These are phyloP conservation scores for Entomyzon cyanotis DNA, from an alignment of 2,113 vertebrate genomes.

Conservation along the genomic window DNA sequence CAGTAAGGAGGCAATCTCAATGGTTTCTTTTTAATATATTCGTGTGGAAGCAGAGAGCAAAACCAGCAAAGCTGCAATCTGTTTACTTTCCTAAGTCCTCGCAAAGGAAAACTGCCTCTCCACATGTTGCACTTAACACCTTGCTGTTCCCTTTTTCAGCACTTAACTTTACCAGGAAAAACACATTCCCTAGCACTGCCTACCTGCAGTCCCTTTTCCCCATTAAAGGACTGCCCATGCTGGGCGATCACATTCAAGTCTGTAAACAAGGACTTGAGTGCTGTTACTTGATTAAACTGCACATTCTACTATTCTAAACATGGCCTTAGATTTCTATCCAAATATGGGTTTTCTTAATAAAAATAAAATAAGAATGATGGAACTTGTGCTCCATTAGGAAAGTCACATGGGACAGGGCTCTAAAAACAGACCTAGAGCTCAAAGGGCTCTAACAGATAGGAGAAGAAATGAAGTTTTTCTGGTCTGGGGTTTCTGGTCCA, in stretches of 20 bases:
- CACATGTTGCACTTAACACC: background rate
- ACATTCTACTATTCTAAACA: background rate
- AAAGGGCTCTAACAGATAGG: background rate
- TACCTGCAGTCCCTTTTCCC: background rate
- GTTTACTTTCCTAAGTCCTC: background rate
- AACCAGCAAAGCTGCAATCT: background rate
- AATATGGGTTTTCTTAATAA: fast-evolving
- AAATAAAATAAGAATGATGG: background rate
- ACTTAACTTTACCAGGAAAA: background rate
- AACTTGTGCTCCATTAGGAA: background rate
- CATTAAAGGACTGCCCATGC: background rate
- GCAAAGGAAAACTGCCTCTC: background rate
- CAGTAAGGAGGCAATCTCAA: background rate
- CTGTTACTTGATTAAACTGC: background rate
- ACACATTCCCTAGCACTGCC: background rate
- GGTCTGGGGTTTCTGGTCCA: background rate
- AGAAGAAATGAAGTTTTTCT: background rate
- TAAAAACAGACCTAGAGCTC: background rate
- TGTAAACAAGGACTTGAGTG: background rate
- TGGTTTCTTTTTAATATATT: background rate
- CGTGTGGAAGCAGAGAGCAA: background rate
- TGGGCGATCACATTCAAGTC: background rate
- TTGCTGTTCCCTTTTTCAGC: background rate
- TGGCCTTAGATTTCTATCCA: background rate
- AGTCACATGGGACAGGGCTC: fast-evolving